These are phyloP conservation scores for Lycodopsis pacificus DNA, from an alignment of 2,797 vertebrate genomes.

Conservation along the genomic window DNA sequence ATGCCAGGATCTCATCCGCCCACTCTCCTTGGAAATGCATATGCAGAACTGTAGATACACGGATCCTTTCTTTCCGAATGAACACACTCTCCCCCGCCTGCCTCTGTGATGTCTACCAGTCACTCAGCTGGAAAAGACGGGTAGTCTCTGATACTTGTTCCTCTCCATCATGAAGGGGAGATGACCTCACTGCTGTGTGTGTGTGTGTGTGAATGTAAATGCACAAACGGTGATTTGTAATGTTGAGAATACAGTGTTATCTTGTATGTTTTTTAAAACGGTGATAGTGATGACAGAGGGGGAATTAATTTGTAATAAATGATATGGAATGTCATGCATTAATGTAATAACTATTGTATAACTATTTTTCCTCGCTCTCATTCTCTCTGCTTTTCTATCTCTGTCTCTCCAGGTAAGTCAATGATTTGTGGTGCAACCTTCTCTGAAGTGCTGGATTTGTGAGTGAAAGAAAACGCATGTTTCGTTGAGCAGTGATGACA, in stretches of 20 bases:
- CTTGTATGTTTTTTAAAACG: neutral
- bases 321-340: neutral
- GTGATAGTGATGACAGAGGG: neutral
- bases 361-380: neutral
- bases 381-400: slow-evolving; percentile 29
- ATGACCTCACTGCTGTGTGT: slow-evolving; percentile 2
- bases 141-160: slow-evolving; percentile 45
- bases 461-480: slow-evolving; percentile 50
- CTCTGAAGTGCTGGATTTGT: slow-evolving; percentile 49
- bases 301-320: neutral
- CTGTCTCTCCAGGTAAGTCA: slow-evolving; percentile 69
- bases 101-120: slow-evolving; percentile 59
- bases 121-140: slow-evolving; percentile 47
- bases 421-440: slow-evolving; percentile 29
- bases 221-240: neutral
- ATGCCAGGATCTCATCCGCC: slow-evolving; percentile 64
- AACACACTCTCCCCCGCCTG: slow-evolving; percentile 55
- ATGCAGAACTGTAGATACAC: slow-evolving; percentile 48
- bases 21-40: slow-evolving; percentile 49
- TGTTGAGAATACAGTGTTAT: neutral
- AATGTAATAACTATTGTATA: slow-evolving; percentile 4
- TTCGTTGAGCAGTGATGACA: slow-evolving; percentile 29
- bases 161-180: slow-evolving; percentile 22
- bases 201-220: slow-evolving; percentile 21
- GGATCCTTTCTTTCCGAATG: slow-evolving; percentile 57